Evolutionary conservation across 2,113 vertebrate species (phyloP), one percentile per base, ranked within the genome.

Genomic region (Sapajus apella): DNA sequence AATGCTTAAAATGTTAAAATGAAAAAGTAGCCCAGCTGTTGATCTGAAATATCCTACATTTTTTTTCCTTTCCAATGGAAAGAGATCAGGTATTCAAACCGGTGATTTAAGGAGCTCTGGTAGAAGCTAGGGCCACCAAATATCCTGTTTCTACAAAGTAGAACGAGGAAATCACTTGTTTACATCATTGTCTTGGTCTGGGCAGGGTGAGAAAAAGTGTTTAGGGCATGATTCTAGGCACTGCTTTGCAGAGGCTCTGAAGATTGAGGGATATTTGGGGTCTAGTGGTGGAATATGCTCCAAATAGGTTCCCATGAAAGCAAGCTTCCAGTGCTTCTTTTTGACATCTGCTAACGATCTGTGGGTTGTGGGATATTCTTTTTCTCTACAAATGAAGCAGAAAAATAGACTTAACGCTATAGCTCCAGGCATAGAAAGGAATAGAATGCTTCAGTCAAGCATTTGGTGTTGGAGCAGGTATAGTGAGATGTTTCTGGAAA

Each of bases 1-100:
- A 90, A 43, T 85, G 72, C 56, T 85, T 92, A 35, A 95, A 94
- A 92, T 10, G 90, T 50, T 73, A 90, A 91, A 90, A 86, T 73
- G 35, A n/a, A 35, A 85, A 96, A 94, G 73, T 47, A 75, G 17
- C 20, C 8, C 32, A 95, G 64, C 18, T 79, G 87, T 61, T 64
- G 25, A 82, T 77, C 64, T 73, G 55, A 84, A 83, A 58, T 68
- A 30, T 43, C 16, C 61, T 35, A n/a, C 7, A n/a, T 50, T 81
- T 70, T 30, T 25, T 83, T 83, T 75, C 16, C 50, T 96, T 72
- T 90, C 30, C 50, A 76, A 75, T 1, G 27, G 73, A 96, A 64
- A 95, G 58, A 87, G 37, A n/a, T 90, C 66, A 96, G 50, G 56
- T 47, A 76, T 70, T 92, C 81, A 20, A 90, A 61, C 70, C 55